These are phyloP conservation scores for Drosophila engyochracea DNA, from an alignment of 2,888 invertebrate genomes.

Conservation along the genomic window DNA sequence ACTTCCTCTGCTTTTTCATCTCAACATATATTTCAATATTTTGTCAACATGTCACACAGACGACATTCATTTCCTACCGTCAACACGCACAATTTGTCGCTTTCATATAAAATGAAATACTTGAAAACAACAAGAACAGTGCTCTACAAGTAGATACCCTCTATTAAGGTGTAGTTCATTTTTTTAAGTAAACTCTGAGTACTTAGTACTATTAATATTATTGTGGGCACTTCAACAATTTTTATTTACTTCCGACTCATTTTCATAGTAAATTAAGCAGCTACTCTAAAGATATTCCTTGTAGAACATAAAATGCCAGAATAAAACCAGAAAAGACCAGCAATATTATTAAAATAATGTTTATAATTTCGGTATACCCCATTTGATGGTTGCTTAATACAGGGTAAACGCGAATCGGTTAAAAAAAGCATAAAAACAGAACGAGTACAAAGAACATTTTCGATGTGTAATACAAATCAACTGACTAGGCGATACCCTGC, in stretches of 20 bases:
- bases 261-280: background rate
- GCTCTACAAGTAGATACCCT: conserved; percentile 6
- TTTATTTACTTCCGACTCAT: background rate
- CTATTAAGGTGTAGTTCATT: background rate
- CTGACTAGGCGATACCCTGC: conserved; percentile 14
- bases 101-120: conserved; percentile 71
- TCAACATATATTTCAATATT: conserved; percentile 71
- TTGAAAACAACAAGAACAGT: conserved; percentile 38
- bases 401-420: conserved; percentile 17
- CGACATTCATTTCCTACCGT: conserved; percentile 77
- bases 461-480: too few relatives aligned
- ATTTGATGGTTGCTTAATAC: background rate
- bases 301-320: background rate
- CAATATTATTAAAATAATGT: background rate
- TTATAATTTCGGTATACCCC: background rate
- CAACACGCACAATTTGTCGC: conserved; percentile 80
- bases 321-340: background rate
- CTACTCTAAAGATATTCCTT: background rate
- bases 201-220: background rate
- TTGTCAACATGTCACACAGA: conserved; percentile 72
- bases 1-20: conserved; percentile 8
- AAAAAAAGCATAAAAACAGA: conserved; percentile 9
- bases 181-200: too few relatives aligned
- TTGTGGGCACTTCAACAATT: background rate
- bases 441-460: conserved; percentile 18